Evolutionary conservation across 37 sponge, comb jelly and placozoan genomes (phyloP), one percentile per base, ranked within the genome.

Genomic region (Halisarca cf. caerulea): DNA sequence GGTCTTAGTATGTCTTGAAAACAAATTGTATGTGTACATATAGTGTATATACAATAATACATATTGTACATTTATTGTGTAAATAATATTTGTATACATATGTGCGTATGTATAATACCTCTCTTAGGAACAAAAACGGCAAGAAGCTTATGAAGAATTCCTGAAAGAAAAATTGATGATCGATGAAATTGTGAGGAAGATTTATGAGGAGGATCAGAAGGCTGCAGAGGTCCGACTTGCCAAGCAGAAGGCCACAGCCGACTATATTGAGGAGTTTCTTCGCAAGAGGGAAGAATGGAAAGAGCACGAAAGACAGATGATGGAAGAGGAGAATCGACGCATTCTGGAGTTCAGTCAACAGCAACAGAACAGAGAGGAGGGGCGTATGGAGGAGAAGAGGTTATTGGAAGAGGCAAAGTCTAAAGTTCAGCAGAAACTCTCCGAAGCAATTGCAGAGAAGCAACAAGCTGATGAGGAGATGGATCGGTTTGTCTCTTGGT

Each of bases 161-260:
- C 83, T 98, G 68, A 97, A 94, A 74, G 99, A 98, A 83, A 98
- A 98, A 64, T 85, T 98, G 57, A 96, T 98, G 97, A 98, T 98
- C 87, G 99, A 98, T 79, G 99, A 98, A 79, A 98, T 98, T 37
- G 94, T 96, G n/a, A 74, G 97, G 27, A 96, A 94, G 85, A 98
- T 98, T 14, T 98, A 96, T 53, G 97, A 96, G 25, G 99, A 98
- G 44, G 99, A 98, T 71, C 91, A 97, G 79, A 85, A 82, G 86
- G 96, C 92, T 41, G 36, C 82, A 30, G 88, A 94, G 80, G 80
- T 79, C 0, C 82, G 86, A 80, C 79, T 98, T 36, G 88, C 94
- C 80, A 95, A 92, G 78, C 96, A 96, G 74, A 71, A 86, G 64
- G 95, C 95, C 44, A 98, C 99, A 0, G 89, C 84, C 36, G 45